A percentile compares a stretch with the other conserved stretches of the same genome.
phyloP scores from a whole-genome alignment of 1,140 invertebrate genomes.

The Teleogryllus occipitalis region DNA sequence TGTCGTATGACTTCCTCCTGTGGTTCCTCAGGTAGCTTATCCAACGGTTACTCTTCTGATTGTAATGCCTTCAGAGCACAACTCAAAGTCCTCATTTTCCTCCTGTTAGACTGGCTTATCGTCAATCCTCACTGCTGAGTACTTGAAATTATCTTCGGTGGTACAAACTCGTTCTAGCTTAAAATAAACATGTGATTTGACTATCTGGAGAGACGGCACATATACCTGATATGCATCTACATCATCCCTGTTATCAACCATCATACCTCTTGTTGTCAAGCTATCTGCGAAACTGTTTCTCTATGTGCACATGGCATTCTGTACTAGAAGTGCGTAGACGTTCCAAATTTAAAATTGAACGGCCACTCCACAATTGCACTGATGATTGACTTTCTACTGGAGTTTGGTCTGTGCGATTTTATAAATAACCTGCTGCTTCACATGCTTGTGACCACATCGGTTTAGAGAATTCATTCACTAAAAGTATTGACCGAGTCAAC shows the following conservation, averaged over 20 bases:
- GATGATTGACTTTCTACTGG: not conserved
- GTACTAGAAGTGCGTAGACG: not conserved
- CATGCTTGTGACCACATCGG: conserved; percentile 37
- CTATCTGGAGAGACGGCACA: too few species aligned
- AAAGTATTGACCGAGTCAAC: conserved; percentile 32
- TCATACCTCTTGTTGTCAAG: not conserved
- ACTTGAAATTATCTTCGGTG: too few species aligned
- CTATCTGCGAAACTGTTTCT: not conserved
- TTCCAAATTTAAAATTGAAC: not conserved
- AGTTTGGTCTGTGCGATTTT: conserved; percentile 28
- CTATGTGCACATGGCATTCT: not conserved
- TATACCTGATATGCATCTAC: not conserved
- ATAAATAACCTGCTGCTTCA: conserved; percentile 35
- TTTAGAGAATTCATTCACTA: conserved; percentile 29
- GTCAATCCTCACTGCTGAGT: too few species aligned
- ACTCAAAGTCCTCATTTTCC: not conserved
- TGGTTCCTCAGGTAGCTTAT: too few species aligned
- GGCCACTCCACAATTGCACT: not conserved
- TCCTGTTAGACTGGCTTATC: not conserved
- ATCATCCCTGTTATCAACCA: not conserved
- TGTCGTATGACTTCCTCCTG: too few species aligned
- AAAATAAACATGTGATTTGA: too few species aligned
- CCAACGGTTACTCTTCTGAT: too few species aligned
- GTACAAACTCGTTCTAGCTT: too few species aligned
- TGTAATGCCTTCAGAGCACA: too few species aligned